Conservation (phyloP, 1,140 invertebrate species). For the Aradophagus sp. region DNA sequence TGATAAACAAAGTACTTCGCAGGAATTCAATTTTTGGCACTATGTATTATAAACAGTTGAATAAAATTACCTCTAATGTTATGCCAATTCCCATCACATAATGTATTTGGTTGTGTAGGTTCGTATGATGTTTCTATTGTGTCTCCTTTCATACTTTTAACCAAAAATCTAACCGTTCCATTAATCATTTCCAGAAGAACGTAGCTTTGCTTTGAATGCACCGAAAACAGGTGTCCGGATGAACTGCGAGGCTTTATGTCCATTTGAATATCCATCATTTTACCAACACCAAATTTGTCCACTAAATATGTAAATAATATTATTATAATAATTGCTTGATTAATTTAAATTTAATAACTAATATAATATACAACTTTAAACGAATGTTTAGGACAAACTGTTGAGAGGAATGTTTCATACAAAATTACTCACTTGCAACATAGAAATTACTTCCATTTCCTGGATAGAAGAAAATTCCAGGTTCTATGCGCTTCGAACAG, state of each 20-base stretch:
- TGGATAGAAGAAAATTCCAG: conserved; percentile 91
- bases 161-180: conserved; percentile 85
- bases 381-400: too few species aligned
- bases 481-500: conserved; percentile 88
- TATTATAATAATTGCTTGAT: too few species aligned
- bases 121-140: conserved; percentile 82
- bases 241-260: conserved; percentile 91
- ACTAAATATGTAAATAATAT: conserved; percentile 51
- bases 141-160: conserved; percentile 89
- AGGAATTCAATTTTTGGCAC: too few species aligned
- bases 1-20: too few species aligned
- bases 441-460: conserved; percentile 80
- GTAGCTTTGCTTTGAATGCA: conserved; percentile 87
- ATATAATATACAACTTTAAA: too few species aligned
- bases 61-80: conserved; percentile 82
- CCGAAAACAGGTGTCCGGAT: conserved; percentile 87
- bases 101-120: conserved; percentile 80
- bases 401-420: neutral
- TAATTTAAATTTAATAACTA: too few species aligned
- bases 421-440: conserved; percentile 74
- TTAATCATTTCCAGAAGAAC: conserved; percentile 91
- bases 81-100: conserved; percentile 97
- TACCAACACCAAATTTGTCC: conserved; percentile 86
- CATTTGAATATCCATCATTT: conserved; percentile 86
- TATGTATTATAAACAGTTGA: too few species aligned